A percentile compares a stretch with the other conserved stretches of the same genome.
Evolutionary conservation across 2,888 invertebrate genomes (phyloP).

Genomic region (Yponomeuta cagnagella): DNA sequence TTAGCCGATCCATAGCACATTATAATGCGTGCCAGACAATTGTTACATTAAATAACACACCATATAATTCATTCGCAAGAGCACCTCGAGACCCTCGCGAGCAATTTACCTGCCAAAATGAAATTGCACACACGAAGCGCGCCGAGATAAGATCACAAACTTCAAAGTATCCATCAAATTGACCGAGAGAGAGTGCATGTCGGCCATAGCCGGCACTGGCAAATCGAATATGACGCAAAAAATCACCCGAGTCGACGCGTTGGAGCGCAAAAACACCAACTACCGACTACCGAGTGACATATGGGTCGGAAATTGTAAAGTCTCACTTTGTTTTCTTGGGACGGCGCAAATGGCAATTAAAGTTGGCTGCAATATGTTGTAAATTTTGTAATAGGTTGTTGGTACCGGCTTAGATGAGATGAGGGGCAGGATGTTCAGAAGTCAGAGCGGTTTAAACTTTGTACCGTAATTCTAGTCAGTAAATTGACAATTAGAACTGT

Average conservation of each 20-base stretch:
- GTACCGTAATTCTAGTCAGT: too few relatives aligned
- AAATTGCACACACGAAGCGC: neutral
- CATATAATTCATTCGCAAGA: too few relatives aligned
- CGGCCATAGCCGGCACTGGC: neutral
- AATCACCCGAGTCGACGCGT: constrained; percentile 11
- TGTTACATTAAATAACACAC: too few relatives aligned
- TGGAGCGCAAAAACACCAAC: constrained; percentile 12
- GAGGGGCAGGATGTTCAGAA: neutral
- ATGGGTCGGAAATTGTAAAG: constrained; percentile 16
- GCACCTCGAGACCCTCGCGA: neutral
- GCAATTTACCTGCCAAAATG: neutral
- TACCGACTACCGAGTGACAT: constrained; percentile 15
- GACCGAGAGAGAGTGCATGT: constrained; percentile 45
- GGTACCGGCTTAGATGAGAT: neutral
- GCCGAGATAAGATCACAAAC: neutral
- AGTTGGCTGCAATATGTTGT: constrained; percentile 8
- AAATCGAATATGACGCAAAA: constrained; percentile 14
- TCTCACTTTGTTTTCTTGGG: constrained; percentile 17
- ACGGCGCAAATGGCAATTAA: constrained; percentile 16
- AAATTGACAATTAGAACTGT: too few relatives aligned
- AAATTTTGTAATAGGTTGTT: neutral
- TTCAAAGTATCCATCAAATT: constrained; percentile 30
- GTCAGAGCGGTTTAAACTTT: neutral
- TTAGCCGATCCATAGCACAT: too few relatives aligned
- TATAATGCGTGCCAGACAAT: too few relatives aligned